Percentiles rank a stretch among this genome's conserved stretches.
phyloP scores from a whole-genome alignment of 30 jellyfish, hydroid and myxozoan genomes.

The Sanderia malayensis region DNA sequence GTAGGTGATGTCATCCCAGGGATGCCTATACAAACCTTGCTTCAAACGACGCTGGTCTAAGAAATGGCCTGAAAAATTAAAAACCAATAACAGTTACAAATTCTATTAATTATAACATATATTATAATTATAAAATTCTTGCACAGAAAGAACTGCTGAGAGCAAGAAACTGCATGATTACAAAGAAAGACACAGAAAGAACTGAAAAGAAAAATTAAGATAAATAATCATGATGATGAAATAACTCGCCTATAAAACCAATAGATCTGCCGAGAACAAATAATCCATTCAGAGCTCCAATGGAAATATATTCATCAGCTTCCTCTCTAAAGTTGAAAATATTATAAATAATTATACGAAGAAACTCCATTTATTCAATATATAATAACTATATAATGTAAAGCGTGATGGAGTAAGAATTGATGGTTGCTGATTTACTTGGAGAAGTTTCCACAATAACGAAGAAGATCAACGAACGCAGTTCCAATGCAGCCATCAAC shows the following conservation, averaged over 20 bases:
- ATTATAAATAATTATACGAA: too few relatives aligned
- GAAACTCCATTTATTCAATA: too few relatives aligned
- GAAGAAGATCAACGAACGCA: conserved; percentile 87
- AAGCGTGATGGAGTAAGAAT: too few relatives aligned
- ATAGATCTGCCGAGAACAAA: conserved; percentile 89
- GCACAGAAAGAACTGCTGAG: too few relatives aligned
- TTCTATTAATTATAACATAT: too few relatives aligned
- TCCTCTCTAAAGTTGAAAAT: conserved; percentile 73
- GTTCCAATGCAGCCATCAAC: conserved; percentile 95
- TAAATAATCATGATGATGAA: background rate
- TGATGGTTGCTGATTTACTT: conserved; percentile 61
- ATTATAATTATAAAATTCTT: too few relatives aligned
- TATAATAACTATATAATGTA: too few relatives aligned
- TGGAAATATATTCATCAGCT: conserved; percentile 83
- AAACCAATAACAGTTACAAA: too few relatives aligned
- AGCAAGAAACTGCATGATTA: too few relatives aligned
- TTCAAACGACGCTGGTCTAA: conserved; percentile 91
- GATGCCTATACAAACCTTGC: conserved; percentile 95
- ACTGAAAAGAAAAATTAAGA: too few relatives aligned
- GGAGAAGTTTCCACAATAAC: conserved; percentile 81
- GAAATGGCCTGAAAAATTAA: conserved; percentile 81
- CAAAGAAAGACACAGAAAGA: too few relatives aligned
- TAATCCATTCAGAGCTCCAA: conserved; percentile 89
- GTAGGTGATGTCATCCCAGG: conserved; percentile 96
- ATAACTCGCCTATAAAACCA: conserved; percentile 83